phyloP scores from a whole-genome alignment of 2,888 invertebrate genomes.

The Amaurobius ferox region DNA sequence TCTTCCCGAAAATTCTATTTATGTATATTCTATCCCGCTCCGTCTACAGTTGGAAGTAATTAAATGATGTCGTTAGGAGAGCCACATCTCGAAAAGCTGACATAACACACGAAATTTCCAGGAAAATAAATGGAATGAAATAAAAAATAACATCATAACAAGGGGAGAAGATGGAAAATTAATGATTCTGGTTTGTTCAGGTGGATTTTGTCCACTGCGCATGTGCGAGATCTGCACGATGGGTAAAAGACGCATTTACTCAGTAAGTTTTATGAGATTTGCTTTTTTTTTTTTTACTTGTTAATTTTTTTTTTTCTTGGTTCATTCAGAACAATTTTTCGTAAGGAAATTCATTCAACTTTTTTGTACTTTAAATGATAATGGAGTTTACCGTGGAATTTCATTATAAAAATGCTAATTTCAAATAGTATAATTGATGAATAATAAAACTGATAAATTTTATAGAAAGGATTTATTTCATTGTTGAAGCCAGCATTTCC shows the following conservation, averaged over 20 bases:
- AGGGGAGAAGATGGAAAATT: conserved; percentile 56
- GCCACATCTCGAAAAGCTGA: conserved; percentile 39
- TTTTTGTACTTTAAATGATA: no score
- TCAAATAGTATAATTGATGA: neutral
- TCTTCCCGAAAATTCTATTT: conserved; percentile 49
- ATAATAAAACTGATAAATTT: neutral
- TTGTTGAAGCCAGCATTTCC: no score
- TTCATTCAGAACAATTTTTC: neutral
- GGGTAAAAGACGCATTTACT: neutral
- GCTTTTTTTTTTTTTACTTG: neutral
- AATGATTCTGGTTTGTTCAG: conserved; percentile 67
- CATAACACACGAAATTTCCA: conserved; percentile 39
- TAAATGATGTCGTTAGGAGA: conserved; percentile 56
- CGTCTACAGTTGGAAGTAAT: conserved; percentile 46
- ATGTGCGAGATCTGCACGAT: neutral
- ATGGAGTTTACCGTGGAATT: no score
- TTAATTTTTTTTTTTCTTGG: neutral
- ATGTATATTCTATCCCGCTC: neutral
- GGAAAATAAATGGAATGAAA: conserved; percentile 45
- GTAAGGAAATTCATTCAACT: neutral
- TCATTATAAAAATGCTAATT: no score
- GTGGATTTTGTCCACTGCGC: conserved; percentile 10
- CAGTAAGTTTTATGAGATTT: neutral
- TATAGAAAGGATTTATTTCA: neutral
- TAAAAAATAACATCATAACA: conserved; percentile 19